Conservation (phyloP, 2,113 vertebrate species). For the Orcinus orca region DNA sequence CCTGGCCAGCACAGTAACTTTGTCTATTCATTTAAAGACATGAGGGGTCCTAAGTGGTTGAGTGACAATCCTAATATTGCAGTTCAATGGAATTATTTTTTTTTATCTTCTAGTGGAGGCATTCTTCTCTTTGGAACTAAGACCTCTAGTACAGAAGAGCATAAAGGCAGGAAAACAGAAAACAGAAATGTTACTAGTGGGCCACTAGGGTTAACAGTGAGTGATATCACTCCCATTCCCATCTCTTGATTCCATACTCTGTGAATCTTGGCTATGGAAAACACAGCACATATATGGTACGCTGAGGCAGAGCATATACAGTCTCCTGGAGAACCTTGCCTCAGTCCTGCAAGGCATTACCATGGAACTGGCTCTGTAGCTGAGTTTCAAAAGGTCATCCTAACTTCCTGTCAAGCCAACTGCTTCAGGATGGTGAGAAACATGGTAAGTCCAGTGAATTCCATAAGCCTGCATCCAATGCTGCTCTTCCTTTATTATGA, state of each 20-base stretch:
- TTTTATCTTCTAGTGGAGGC: not conserved
- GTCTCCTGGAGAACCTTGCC: not conserved
- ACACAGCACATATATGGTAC: not conserved
- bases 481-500: not conserved
- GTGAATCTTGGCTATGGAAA: not conserved
- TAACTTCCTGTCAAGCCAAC: not conserved
- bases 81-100: not conserved
- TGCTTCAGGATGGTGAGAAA: not conserved
- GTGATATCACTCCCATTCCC: not conserved
- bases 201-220: not conserved
- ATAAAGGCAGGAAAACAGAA: not conserved
- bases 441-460: too few species aligned
- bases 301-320: not conserved
- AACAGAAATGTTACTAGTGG: not conserved
- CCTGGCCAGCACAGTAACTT: not conserved
- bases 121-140: not conserved
- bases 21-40: not conserved
- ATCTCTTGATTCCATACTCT: not conserved
- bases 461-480: fast-evolving
- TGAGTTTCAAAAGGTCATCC: not conserved
- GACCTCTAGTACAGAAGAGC: not conserved
- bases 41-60: not conserved
- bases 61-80: not conserved
- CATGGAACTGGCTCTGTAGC: not conserved
- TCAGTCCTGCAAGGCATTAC: not conserved